These are phyloP conservation scores for Blomia tropicalis DNA, from an alignment of 2,888 invertebrate species.

Conservation along the genomic window DNA sequence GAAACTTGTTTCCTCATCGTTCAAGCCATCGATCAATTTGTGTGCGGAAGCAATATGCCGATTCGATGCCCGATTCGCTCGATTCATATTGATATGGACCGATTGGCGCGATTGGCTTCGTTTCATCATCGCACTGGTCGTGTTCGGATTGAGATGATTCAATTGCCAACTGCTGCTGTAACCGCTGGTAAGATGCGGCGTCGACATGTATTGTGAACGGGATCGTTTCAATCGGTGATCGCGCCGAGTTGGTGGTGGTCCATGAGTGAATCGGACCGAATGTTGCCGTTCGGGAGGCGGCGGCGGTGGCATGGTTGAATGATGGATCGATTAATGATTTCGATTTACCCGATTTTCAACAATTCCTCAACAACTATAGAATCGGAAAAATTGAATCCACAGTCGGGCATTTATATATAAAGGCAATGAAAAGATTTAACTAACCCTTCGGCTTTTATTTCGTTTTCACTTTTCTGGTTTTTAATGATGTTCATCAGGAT, in stretches of 20 bases:
- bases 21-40: background rate
- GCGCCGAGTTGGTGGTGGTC: background rate
- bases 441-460: no score
- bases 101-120: background rate
- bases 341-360: no score
- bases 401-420: no score
- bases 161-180: background rate
- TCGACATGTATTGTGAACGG: background rate
- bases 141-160: constrained; percentile 2
- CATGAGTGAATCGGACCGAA: background rate
- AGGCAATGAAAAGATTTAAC: no score
- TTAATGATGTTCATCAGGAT: no score
- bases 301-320: no score
- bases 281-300: no score
- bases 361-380: no score
- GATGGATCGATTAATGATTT: no score
- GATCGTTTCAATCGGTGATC: background rate
- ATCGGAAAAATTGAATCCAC: no score
- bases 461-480: no score
- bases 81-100: constrained; percentile 8
- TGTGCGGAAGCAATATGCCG: constrained; percentile 6
- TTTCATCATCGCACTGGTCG: no score
- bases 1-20: constrained; percentile 1
- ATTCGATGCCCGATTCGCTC: background rate
- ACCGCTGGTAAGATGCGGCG: background rate